These are phyloP conservation scores for Schizaphis graminum DNA, from an alignment of 2,888 invertebrate genomes.

Conservation along the genomic window DNA sequence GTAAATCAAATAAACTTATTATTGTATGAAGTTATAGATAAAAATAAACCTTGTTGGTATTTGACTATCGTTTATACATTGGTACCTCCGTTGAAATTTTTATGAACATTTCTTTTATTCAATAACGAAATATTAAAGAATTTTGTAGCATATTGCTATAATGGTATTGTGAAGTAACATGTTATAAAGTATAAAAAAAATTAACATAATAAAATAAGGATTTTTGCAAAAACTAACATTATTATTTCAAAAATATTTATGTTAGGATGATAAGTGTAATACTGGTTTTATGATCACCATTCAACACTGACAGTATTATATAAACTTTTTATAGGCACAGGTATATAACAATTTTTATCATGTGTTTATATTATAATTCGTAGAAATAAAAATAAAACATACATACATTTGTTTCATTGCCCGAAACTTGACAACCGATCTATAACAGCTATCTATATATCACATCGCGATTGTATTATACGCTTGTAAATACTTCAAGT, in stretches of 20 bases:
- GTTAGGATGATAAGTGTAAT: background rate
- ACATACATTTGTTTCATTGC: background rate
- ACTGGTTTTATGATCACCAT: background rate
- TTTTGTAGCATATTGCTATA: background rate
- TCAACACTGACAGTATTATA: background rate
- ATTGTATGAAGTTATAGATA: too few relatives aligned
- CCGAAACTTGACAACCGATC: background rate
- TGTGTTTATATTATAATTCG: background rate
- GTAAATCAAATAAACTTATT: too few relatives aligned
- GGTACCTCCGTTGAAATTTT: too few relatives aligned
- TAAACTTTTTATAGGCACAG: background rate
- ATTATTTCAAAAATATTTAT: background rate
- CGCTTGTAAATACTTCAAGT: background rate
- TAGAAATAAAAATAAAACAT: background rate
- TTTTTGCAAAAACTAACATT: background rate
- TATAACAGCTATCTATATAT: background rate
- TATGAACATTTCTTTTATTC: too few relatives aligned
- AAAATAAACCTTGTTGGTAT: background rate
- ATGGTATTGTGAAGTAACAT: background rate
- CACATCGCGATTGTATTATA: background rate
- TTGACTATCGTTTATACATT: too few relatives aligned
- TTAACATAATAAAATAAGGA: background rate
- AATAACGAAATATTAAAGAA: background rate
- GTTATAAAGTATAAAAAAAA: background rate
- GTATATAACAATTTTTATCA: background rate